phyloP scores from a whole-genome alignment of 1,140 invertebrate species.

The Drosophila sp. region DNA sequence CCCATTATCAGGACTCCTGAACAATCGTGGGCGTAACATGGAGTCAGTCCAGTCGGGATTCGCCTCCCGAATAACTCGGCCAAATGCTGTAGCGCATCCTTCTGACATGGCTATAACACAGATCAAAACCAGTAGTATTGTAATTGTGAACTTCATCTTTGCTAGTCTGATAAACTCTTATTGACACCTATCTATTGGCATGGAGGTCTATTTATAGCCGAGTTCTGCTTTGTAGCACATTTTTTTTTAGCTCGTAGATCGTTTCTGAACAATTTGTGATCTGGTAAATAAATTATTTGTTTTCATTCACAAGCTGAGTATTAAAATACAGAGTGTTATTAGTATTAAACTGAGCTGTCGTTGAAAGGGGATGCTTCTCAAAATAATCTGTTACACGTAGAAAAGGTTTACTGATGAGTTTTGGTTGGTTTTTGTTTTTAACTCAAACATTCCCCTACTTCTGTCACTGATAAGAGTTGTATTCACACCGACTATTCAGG shows the following conservation, averaged over 20 bases:
- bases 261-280: background rate
- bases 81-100: background rate
- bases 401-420: background rate
- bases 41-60: background rate
- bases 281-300: constrained; percentile 16
- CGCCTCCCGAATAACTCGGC: constrained; percentile 2
- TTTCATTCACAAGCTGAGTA: background rate
- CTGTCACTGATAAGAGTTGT: background rate
- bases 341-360: background rate
- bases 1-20: background rate
- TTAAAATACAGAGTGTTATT: constrained; percentile 1
- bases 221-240: background rate
- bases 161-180: background rate
- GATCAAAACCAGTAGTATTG: constrained; percentile 16
- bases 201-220: constrained; percentile 17
- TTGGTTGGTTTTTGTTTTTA: background rate
- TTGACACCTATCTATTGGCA: constrained; percentile 2
- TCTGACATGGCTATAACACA: constrained; percentile 8
- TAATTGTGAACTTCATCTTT: constrained; percentile 30
- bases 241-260: constrained; percentile 3
- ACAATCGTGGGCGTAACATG: too few species aligned
- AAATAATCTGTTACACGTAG: background rate
- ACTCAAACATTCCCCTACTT: background rate
- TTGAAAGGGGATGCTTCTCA: constrained; percentile 3
- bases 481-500: background rate